Evolutionary conservation across 2,113 vertebrate species (phyloP).

Genomic region (Anas platyrhynchos): DNA sequence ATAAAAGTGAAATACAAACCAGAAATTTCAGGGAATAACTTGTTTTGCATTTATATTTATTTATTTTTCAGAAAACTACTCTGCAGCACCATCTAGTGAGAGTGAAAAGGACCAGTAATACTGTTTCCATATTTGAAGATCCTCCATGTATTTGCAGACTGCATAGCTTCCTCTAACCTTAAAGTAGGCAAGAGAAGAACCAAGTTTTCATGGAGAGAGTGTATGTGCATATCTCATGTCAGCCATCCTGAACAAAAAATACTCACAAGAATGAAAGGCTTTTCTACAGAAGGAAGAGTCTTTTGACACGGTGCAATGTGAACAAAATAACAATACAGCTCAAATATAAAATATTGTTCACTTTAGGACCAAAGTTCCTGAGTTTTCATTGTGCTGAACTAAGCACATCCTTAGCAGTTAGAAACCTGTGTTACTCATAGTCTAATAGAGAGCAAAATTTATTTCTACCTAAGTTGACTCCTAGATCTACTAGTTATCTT

Average conservation of each 20-base stretch:
- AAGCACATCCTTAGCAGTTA: neutral
- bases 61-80: slow-evolving; percentile 18
- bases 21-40: neutral
- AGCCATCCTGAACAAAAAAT: neutral
- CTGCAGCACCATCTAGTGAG: slow-evolving; percentile 63
- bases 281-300: neutral
- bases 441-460: neutral
- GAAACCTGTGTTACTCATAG: neutral
- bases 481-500: neutral
- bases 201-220: neutral
- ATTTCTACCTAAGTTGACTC: neutral
- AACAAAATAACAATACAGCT: neutral
- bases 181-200: neutral
- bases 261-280: neutral
- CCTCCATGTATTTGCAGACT: neutral
- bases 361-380: neutral
- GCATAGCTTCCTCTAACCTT: neutral
- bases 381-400: neutral
- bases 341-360: neutral
- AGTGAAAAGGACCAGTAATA: neutral
- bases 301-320: neutral
- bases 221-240: neutral
- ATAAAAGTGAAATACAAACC: neutral
- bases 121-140: neutral
- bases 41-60: neutral